Evolutionary conservation across 2,113 vertebrate genomes (phyloP).

Genomic region (Carassius gibelio): DNA sequence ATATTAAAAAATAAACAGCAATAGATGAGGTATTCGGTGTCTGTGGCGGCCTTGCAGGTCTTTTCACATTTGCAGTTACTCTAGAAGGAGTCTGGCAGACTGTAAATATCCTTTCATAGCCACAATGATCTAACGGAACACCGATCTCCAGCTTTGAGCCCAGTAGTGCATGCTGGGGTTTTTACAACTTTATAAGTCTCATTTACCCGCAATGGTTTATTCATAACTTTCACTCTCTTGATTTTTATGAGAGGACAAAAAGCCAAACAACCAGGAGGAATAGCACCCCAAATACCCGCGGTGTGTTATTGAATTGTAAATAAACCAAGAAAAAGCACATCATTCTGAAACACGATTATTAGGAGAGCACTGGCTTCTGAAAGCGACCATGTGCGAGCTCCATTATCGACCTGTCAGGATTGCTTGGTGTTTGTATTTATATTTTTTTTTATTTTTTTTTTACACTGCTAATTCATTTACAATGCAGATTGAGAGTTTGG

Average conservation of each 20-base stretch:
- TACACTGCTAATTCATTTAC: slow-evolving; percentile 73
- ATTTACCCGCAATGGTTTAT: slow-evolving; percentile 58
- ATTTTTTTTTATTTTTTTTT: not conserved
- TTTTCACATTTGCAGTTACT: slow-evolving; percentile 23
- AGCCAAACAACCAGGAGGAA: slow-evolving; percentile 52
- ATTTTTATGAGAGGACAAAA: slow-evolving; percentile 55
- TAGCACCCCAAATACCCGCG: slow-evolving; percentile 30
- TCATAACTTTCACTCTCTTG: slow-evolving; percentile 54
- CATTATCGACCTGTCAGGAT: slow-evolving; percentile 23
- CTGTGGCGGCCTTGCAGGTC: slow-evolving; percentile 12
- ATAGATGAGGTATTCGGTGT: slow-evolving; percentile 18
- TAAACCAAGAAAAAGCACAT: slow-evolving; percentile 44
- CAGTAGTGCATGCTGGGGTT: slow-evolving; percentile 30
- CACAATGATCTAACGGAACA: slow-evolving; percentile 50
- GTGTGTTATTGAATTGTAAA: slow-evolving; percentile 59
- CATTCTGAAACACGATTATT: slow-evolving; percentile 21
- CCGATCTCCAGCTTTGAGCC: slow-evolving; percentile 35
- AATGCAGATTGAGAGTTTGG: slow-evolving; percentile 73
- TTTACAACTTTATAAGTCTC: slow-evolving; percentile 54
- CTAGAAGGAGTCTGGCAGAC: slow-evolving; percentile 25
- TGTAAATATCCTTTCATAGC: slow-evolving; percentile 49
- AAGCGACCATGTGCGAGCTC: not conserved
- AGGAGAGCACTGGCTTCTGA: not conserved
- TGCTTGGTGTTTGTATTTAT: not conserved
- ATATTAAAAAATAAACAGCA: slow-evolving; percentile 29